Evolutionary conservation across 2,113 vertebrate species (phyloP).

Genomic region (Equus quagga): DNA sequence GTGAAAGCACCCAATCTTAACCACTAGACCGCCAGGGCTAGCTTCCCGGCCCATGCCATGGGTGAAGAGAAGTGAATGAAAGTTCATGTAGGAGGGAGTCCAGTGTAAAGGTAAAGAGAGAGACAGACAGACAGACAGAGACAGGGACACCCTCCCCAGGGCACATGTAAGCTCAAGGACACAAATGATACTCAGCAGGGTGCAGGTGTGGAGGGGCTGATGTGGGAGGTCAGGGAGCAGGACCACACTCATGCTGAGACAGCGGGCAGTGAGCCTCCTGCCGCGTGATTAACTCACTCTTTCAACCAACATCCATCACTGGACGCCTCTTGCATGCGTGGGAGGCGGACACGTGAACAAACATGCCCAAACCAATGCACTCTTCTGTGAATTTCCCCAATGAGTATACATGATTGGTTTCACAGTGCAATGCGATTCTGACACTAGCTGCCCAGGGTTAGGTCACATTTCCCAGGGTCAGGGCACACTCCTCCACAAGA

Average conservation of each 20-base stretch:
- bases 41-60: not conserved
- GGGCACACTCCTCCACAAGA: not conserved
- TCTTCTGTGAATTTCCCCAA: not conserved
- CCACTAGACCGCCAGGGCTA: too few species aligned
- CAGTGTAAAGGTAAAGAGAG: not conserved
- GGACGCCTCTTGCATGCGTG: not conserved
- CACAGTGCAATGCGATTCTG: fast-evolving
- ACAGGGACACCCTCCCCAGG: not conserved
- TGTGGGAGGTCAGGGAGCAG: not conserved
- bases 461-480: not conserved
- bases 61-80: not conserved
- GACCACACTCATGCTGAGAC: not conserved
- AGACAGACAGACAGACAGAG: not conserved
- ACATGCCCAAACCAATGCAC: fast-evolving
- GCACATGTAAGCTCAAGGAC: not conserved
- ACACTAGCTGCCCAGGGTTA: not conserved
- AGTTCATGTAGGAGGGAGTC: not conserved
- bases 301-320: not conserved
- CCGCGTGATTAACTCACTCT: not conserved
- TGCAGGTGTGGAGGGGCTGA: not conserved
- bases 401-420: fast-evolving
- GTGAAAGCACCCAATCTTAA: too few species aligned
- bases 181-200: not conserved
- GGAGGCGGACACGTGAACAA: not conserved
- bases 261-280: not conserved